phyloP scores from a whole-genome alignment of 2,797 vertebrate genomes.

The Enteromius argenteus region DNA sequence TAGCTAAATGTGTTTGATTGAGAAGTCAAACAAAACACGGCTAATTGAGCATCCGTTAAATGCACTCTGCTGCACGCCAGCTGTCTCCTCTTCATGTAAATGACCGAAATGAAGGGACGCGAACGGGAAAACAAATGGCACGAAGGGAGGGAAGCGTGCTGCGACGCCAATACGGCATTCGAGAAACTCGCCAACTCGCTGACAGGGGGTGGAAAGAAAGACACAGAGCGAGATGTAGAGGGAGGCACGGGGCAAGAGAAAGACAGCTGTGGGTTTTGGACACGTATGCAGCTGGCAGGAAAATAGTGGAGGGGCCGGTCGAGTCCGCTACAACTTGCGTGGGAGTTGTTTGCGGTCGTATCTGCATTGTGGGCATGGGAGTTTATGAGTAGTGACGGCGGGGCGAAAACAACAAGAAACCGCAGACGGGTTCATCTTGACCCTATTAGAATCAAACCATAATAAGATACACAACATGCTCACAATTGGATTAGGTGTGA shows the following conservation, averaged over 20 bases:
- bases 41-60: constrained; percentile 73
- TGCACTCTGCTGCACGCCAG: constrained; percentile 69
- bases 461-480: constrained; percentile 74
- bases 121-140: constrained; percentile 50
- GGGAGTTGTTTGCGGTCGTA: constrained; percentile 13
- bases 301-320: neutral
- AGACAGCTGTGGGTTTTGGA: constrained; percentile 1
- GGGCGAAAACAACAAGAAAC: constrained; percentile 53
- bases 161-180: constrained; percentile 65
- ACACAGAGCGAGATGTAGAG: constrained; percentile 17
- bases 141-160: constrained; percentile 12
- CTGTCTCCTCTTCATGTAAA: constrained; percentile 74
- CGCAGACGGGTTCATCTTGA: constrained; percentile 75
- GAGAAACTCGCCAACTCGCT: constrained; percentile 26
- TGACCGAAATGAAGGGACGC: constrained; percentile 54
- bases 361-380: constrained; percentile 24
- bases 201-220: constrained; percentile 55
- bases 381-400: constrained; percentile 31
- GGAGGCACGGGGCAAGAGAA: constrained; percentile 17
- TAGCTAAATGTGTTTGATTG: constrained; percentile 63
- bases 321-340: constrained; percentile 5
- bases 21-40: constrained; percentile 65
- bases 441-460: constrained; percentile 74
- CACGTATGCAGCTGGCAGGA: constrained; percentile 20
- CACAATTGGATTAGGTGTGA: constrained; percentile 71